Evolutionary conservation across 1,140 invertebrate species (phyloP).

Genomic region (Epicauta chinensis): DNA sequence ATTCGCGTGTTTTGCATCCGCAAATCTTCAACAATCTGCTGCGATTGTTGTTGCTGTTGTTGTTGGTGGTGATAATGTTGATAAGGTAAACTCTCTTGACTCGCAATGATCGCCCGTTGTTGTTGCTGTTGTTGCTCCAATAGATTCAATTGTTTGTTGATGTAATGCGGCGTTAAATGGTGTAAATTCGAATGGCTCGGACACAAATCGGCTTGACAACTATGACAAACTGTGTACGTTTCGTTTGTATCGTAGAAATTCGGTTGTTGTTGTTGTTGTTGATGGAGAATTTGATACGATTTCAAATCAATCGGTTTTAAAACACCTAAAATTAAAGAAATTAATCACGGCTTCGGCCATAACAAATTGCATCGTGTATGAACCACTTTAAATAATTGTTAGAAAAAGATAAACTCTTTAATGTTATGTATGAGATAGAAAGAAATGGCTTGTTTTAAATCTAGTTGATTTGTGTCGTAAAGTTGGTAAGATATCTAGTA

Average conservation of each 20-base stretch:
- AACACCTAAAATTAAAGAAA: neutral
- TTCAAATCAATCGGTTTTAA: neutral
- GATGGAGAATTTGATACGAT: no score
- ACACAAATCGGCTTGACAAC: slow-evolving; percentile 29
- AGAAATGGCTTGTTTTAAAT: no score
- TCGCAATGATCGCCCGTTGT: slow-evolving; percentile 23
- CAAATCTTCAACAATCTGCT: no score
- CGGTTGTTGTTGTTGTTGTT: no score
- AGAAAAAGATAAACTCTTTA: no score
- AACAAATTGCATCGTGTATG: no score
- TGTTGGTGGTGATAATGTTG: neutral
- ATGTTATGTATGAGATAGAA: no score
- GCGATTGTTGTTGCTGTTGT: neutral
- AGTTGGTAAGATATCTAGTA: no score
- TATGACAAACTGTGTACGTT: slow-evolving; percentile 22
- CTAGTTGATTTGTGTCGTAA: no score
- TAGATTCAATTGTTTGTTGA: slow-evolving; percentile 30
- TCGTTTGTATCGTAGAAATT: neutral
- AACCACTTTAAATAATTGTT: no score
- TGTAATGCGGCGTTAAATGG: slow-evolving; percentile 29
- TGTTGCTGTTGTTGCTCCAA: slow-evolving; percentile 23
- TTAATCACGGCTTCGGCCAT: no score
- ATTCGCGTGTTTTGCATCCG: slow-evolving; percentile 21
- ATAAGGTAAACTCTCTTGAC: slow-evolving; percentile 23
- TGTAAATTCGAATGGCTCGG: slow-evolving; percentile 33